Evolutionary conservation across 1,140 invertebrate genomes (phyloP), one percentile per base, ranked within the genome.

Genomic region (Pachypsylla venusta): DNA sequence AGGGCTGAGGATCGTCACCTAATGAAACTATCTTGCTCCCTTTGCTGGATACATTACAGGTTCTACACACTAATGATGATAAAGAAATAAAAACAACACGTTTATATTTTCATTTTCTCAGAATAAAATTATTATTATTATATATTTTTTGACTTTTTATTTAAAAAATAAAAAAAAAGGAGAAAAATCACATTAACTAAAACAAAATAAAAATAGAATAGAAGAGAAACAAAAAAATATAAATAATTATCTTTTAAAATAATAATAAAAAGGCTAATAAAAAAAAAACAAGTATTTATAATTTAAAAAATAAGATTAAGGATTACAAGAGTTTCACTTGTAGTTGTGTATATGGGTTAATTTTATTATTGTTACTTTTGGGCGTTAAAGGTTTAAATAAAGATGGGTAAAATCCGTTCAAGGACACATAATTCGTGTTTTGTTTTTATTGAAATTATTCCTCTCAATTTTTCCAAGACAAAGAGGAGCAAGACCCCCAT

Each of bases 51-150:
- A n/a, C n/a, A n/a, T n/a, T n/a, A n/a, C n/a, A n/a, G n/a, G n/a
- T n/a, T n/a, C n/a, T n/a, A n/a, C n/a, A n/a, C n/a, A n/a, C n/a
- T n/a, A n/a, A n/a, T n/a, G n/a, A n/a, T n/a, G n/a, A n/a, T n/a
- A n/a, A n/a, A n/a, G n/a, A n/a, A n/a, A n/a, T n/a, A 48, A 19
- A 48, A 48, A n/a, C 7, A 48, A 48, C 16, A 48, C 42, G 22
- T 48, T 7, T 3, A n/a, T 22, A 5, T 19, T 4, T 48, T 5
- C 22, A 48, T 48, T 48, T 48, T 48, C 42, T 48, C 42, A 48
- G 42, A 48, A 48, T 48, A 48, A 48, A 48, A 48, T 48, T 48
- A 48, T 48, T 48, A 48, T 48, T 48, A 48, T 48, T 19, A 48
- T 48, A 48, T 48, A 48, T 19, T 48, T 48, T 48, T 48, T 48